Conservation (phyloP, 2,797 vertebrate species). For the Eurystomus glaucurus region DNA sequence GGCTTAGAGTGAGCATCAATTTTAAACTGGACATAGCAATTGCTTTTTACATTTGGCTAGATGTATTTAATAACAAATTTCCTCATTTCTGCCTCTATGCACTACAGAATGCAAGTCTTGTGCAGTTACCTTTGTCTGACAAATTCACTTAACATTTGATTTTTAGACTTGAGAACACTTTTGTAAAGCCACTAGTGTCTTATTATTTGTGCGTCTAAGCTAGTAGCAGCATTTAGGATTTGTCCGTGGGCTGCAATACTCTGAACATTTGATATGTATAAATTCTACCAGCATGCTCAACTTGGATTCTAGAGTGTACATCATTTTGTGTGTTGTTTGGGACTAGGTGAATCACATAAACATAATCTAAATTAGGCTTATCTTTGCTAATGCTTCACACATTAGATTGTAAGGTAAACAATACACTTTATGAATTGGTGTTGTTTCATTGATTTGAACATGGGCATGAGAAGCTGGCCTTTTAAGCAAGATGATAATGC, state of each 20-base stretch:
- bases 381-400: constrained; percentile 5
- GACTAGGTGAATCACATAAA: neutral
- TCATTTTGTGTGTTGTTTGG: neutral
- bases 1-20: neutral
- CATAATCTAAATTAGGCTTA: neutral
- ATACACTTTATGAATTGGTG: neutral
- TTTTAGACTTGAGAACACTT: neutral
- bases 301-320: neutral
- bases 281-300: neutral
- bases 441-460: constrained; percentile 24
- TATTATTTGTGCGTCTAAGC: neutral
- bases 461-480: neutral
- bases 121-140: neutral
- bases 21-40: neutral
- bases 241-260: neutral
- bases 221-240: neutral
- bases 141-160: neutral
- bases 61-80: neutral
- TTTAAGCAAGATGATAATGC: neutral
- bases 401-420: neutral
- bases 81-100: neutral
- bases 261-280: neutral
- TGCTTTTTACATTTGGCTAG: neutral
- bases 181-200: neutral
- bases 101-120: neutral